Percentiles rank a stretch among this genome's conserved stretches.
These are phyloP conservation scores for Isurus oxyrinchus DNA, from an alignment of 2,113 vertebrate species.

Conservation along the genomic window DNA sequence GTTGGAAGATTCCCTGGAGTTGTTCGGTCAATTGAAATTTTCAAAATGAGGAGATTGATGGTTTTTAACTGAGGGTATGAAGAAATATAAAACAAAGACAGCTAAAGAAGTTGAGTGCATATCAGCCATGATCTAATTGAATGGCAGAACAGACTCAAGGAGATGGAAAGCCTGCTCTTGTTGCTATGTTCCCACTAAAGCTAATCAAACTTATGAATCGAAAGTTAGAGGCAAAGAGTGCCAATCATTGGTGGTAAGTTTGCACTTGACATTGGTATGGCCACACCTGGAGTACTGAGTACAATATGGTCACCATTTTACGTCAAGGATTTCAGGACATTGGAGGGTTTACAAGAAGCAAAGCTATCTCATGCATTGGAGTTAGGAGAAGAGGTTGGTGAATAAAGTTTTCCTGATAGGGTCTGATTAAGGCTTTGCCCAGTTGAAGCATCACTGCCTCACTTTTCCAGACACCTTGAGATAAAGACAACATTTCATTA, in stretches of 20 bases:
- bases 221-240: not conserved
- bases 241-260: not conserved
- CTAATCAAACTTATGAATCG: not conserved
- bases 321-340: not conserved
- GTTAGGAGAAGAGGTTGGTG: not conserved
- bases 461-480: not conserved
- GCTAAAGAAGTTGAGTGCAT: not conserved
- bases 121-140: not conserved
- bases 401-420: not conserved
- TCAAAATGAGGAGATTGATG: no score
- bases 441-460: not conserved
- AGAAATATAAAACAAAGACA: not conserved
- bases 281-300: not conserved
- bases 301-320: not conserved
- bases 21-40: no score
- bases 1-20: not conserved
- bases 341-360: not conserved
- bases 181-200: not conserved
- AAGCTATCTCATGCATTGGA: not conserved
- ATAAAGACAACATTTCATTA: not conserved
- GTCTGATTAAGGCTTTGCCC: no score
- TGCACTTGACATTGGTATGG: not conserved
- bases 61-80: not conserved
- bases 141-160: not conserved
- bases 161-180: not conserved